A percentile compares a stretch with the other conserved stretches of the same genome.
Evolutionary conservation across 1,140 invertebrate genomes (phyloP).

Genomic region (Pogonognathellus flavescens): DNA sequence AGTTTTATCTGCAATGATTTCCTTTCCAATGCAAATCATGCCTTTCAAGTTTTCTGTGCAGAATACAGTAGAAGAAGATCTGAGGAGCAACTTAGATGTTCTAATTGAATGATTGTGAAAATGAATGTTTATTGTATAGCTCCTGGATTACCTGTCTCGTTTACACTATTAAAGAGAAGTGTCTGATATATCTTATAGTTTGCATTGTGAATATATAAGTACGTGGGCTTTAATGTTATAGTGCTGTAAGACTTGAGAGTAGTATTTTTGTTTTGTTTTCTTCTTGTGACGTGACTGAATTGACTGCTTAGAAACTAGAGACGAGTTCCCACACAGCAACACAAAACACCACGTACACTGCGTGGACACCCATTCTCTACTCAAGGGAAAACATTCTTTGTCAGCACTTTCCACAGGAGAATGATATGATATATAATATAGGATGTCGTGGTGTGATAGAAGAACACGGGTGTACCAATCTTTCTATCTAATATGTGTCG

Average conservation of each 20-base stretch:
- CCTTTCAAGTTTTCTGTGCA: conserved; percentile 20
- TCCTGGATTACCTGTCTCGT: conserved; percentile 30
- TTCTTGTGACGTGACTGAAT: conserved; percentile 31
- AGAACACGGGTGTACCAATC: too few species aligned
- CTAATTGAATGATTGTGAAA: conserved; percentile 50
- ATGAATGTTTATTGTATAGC: conserved; percentile 29
- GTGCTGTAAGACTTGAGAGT: not conserved
- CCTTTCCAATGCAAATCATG: conserved; percentile 29
- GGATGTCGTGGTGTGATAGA: too few species aligned
- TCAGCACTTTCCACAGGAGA: too few species aligned
- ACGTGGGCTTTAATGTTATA: not conserved
- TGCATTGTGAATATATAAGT: not conserved
- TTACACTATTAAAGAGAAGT: too few species aligned
- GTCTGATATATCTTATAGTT: too few species aligned
- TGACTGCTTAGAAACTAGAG: not conserved
- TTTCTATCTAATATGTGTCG: too few species aligned
- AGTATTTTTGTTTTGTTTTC: conserved; percentile 22
- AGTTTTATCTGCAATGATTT: not conserved
- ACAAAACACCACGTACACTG: too few species aligned
- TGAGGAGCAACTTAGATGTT: not conserved
- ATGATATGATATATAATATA: too few species aligned
- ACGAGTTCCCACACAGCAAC: conserved; percentile 21
- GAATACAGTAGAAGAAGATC: not conserved
- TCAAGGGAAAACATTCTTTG: too few species aligned
- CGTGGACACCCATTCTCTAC: too few species aligned